phyloP scores from a whole-genome alignment of 2,113 vertebrate species.

The Callipepla californica region DNA sequence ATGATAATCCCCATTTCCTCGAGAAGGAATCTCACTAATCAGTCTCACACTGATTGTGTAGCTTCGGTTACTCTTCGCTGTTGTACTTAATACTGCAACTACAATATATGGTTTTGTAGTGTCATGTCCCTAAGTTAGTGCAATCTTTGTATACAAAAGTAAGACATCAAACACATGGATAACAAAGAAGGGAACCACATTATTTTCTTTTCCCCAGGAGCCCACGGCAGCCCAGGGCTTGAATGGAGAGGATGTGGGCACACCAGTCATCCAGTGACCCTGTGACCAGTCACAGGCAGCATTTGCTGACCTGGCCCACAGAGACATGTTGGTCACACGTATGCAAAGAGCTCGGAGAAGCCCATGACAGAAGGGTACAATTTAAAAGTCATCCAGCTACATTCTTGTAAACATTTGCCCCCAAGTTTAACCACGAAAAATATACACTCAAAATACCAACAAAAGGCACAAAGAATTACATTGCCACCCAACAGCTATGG shows the following conservation, averaged over 20 bases:
- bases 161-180: background rate
- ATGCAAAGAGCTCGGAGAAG: accelerated
- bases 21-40: background rate
- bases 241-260: conserved; percentile 49
- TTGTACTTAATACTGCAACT: background rate
- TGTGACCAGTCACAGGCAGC: background rate
- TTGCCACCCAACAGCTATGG: background rate
- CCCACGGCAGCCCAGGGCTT: conserved; percentile 3
- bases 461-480: background rate
- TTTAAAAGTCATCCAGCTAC: conserved; percentile 33
- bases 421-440: background rate
- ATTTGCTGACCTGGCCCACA: conserved; percentile 25
- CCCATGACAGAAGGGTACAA: background rate
- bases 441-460: background rate
- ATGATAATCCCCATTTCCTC: too few species aligned
- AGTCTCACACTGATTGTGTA: background rate
- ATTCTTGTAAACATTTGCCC: conserved; percentile 9
- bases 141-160: background rate
- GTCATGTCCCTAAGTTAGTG: background rate
- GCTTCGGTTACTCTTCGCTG: background rate
- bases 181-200: background rate
- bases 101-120: background rate
- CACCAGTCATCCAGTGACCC: background rate
- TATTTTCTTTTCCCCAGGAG: conserved; percentile 18
- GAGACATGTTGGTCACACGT: background rate